Evolutionary conservation across 2,113 vertebrate species (phyloP), one percentile per base, ranked within the genome.

Genomic region (Epinephelus lanceolatus): DNA sequence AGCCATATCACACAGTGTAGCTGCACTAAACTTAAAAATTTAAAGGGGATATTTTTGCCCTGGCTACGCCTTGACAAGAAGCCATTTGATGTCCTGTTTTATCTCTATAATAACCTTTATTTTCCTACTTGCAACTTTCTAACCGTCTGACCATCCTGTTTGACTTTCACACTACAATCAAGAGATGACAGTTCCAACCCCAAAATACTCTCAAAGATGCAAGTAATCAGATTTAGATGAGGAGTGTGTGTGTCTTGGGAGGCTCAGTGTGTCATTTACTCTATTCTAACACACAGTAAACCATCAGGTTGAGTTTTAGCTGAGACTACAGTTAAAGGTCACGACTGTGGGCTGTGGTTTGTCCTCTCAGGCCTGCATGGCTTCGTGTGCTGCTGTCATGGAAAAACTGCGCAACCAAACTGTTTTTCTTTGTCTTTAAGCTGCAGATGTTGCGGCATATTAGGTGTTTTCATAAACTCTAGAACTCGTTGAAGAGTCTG

Each of bases 251-350:
- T 63, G 65, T 5, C 23, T 78, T 68, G 79, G 81, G 73, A 69
- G 23, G 55, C 81, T 81, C 74, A 33, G 47, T 23, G 71, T 85
- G 82, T 80, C 52, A 89, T 83, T 87, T 85, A 5, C 51, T 80
- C 45, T 71, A 37, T 75, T 83, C 76, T 52, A 60, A 74, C 78
- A 61, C 74, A 80, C 77, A 72, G 74, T 19, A 19, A 84, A 84
- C 0, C 68, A 65, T 17, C 79, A 81, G 80, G 65, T 83, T 66
- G 76, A 45, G 80, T 86, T 82, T 84, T 2, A 42, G 79, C 80
- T 30, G 60, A 70, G 67, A 15, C 57, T 14, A 21, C 69, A 80
- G 73, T 47, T 3, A 42, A 52, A 91, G 85, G 85, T 87, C 85
- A 42, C 18, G 11, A 0, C 85, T 61, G 72, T 0, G 76, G 79